Percentiles rank a stretch among this genome's conserved stretches.
phyloP scores from a whole-genome alignment of 2,113 vertebrate species.

The Xenopus borealis region DNA sequence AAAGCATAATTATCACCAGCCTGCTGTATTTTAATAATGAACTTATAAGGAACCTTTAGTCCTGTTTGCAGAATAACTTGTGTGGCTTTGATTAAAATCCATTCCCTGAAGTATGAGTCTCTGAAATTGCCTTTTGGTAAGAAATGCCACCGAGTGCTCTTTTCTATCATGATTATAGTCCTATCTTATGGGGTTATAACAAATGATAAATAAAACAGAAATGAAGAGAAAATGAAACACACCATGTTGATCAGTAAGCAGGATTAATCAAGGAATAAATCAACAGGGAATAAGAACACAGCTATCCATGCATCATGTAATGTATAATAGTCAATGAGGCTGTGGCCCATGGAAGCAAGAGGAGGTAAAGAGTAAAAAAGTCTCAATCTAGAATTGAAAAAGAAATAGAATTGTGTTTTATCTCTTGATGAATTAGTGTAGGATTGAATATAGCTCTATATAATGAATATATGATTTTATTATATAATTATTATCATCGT shows the following conservation, averaged over 20 bases:
- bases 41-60: too few relatives aligned
- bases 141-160: too few relatives aligned
- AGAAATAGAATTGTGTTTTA: too few relatives aligned
- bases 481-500: slow-evolving; percentile 23
- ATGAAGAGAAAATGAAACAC: neutral
- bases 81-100: too few relatives aligned
- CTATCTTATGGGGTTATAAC: neutral
- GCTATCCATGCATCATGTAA: slow-evolving; percentile 34
- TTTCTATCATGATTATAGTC: too few relatives aligned
- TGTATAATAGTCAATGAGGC: slow-evolving; percentile 24
- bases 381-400: too few relatives aligned
- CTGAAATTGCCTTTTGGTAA: too few relatives aligned
- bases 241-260: slow-evolving; percentile 34
- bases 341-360: neutral
- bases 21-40: too few relatives aligned
- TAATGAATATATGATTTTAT: slow-evolving; percentile 27
- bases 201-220: slow-evolving; percentile 29
- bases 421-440: slow-evolving; percentile 7
- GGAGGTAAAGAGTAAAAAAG: neutral
- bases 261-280: slow-evolving; percentile 37
- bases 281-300: slow-evolving; percentile 29
- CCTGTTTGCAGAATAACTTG: too few relatives aligned
- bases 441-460: slow-evolving; percentile 16
- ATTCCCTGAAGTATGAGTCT: too few relatives aligned
- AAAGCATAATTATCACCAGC: too few relatives aligned